These are phyloP conservation scores for Anagrus nilaparvatae DNA, from an alignment of 1,140 invertebrate species.

Conservation along the genomic window DNA sequence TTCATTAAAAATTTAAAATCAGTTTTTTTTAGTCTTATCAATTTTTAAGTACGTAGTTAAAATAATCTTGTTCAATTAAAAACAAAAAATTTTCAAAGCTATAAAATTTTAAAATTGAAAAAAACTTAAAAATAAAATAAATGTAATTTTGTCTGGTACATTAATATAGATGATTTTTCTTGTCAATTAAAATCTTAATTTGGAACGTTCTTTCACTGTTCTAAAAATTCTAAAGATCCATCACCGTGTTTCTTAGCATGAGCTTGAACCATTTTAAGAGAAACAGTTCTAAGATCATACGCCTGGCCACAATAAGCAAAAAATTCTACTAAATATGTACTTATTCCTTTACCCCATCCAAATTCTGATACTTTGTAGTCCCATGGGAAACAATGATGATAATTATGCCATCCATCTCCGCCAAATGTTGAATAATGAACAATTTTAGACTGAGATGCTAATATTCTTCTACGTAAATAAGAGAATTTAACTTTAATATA, in stretches of 20 bases:
- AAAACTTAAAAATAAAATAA: too few relatives aligned
- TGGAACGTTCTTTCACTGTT: neutral
- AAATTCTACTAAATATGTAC: constrained; percentile 68
- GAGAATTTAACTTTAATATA: neutral
- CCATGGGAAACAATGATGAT: constrained; percentile 87
- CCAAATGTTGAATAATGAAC: neutral
- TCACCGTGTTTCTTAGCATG: constrained; percentile 60
- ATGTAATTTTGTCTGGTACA: too few relatives aligned
- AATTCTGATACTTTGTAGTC: constrained; percentile 76
- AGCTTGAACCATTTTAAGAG: constrained; percentile 51
- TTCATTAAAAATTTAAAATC: too few relatives aligned
- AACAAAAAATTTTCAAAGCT: too few relatives aligned
- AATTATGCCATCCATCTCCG: constrained; percentile 84
- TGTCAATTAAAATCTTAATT: too few relatives aligned
- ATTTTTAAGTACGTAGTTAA: too few relatives aligned
- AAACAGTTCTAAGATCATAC: constrained; percentile 72
- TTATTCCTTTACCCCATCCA: constrained; percentile 59
- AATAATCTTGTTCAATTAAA: too few relatives aligned
- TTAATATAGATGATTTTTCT: too few relatives aligned
- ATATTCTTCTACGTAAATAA: constrained; percentile 9
- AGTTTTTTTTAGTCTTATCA: too few relatives aligned
- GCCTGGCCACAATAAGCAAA: constrained; percentile 70
- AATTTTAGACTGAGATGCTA: constrained; percentile 3
- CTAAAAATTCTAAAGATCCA: constrained; percentile 33
- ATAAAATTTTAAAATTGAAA: too few relatives aligned